These are phyloP conservation scores for Gisinianus flammeolus DNA, from an alignment of 2,888 invertebrate species.

Conservation along the genomic window DNA sequence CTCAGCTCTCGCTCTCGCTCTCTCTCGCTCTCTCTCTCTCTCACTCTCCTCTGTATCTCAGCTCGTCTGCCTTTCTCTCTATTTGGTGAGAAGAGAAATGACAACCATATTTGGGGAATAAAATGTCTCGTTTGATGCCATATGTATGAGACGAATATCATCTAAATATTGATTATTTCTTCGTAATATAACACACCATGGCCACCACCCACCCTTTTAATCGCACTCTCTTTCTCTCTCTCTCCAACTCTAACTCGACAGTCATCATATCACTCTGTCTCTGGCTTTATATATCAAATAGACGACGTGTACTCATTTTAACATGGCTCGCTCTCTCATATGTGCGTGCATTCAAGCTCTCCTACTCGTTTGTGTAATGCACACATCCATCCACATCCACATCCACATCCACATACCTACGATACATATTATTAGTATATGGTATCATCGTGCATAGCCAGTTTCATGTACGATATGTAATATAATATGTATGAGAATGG, in stretches of 20 bases:
- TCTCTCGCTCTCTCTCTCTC: neutral
- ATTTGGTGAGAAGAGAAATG: constrained; percentile 47
- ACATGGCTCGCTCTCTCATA: neutral
- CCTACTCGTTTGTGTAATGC: neutral
- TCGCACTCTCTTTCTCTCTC: constrained; percentile 17
- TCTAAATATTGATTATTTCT: constrained; percentile 59
- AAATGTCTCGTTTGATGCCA: constrained; percentile 50
- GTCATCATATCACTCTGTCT: constrained; percentile 10
- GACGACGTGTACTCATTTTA: neutral
- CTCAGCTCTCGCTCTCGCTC: neutral
- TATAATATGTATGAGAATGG: neutral
- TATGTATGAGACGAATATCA: constrained; percentile 49
- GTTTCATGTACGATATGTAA: neutral
- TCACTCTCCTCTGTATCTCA: constrained; percentile 19
- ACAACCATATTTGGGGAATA: constrained; percentile 53
- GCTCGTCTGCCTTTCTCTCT: constrained; percentile 14
- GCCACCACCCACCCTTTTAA: constrained; percentile 53
- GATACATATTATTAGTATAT: neutral
- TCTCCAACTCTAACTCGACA: constrained; percentile 22
- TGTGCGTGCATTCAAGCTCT: neutral
- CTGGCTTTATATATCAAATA: neutral
- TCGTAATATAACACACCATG: constrained; percentile 28
- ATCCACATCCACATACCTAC: neutral
- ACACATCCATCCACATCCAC: neutral
- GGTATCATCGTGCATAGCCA: neutral